phyloP scores from a whole-genome alignment of 2,797 vertebrate genomes.

The Pipistrellus kuhlii region DNA sequence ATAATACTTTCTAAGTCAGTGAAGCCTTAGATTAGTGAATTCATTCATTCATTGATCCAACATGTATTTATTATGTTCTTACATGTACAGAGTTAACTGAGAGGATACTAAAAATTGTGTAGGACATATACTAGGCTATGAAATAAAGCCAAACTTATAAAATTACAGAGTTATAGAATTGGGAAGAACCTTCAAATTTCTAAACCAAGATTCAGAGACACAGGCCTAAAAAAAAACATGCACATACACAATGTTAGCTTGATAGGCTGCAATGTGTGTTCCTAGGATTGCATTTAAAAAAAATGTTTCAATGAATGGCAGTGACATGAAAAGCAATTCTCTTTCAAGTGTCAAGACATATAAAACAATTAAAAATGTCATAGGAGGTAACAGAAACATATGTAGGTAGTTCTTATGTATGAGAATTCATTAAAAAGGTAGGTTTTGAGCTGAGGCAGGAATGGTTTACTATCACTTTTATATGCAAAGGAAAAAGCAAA shows the following conservation, averaged over 20 bases:
- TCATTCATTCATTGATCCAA: background rate
- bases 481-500: conserved; percentile 35
- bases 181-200: conserved; percentile 29
- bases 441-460: conserved; percentile 38
- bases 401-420: background rate
- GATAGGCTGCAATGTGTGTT: background rate
- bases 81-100: background rate
- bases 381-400: conserved; percentile 9
- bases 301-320: conserved; percentile 29
- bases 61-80: background rate
- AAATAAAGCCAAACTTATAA: conserved; percentile 36
- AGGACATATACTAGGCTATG: background rate
- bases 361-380: conserved; percentile 46
- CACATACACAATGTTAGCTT: background rate
- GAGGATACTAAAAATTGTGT: background rate
- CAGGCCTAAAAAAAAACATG: background rate
- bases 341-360: conserved; percentile 35
- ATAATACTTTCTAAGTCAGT: conserved; percentile 5
- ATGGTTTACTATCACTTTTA: conserved; percentile 56
- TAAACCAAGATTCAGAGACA: background rate
- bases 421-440: conserved; percentile 30
- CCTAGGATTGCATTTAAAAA: background rate
- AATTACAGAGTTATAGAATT: conserved; percentile 9
- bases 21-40: conserved; percentile 24
- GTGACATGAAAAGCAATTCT: conserved; percentile 20